phyloP scores from a whole-genome alignment of 2,797 vertebrate species.

The Sus cebifrons region DNA sequence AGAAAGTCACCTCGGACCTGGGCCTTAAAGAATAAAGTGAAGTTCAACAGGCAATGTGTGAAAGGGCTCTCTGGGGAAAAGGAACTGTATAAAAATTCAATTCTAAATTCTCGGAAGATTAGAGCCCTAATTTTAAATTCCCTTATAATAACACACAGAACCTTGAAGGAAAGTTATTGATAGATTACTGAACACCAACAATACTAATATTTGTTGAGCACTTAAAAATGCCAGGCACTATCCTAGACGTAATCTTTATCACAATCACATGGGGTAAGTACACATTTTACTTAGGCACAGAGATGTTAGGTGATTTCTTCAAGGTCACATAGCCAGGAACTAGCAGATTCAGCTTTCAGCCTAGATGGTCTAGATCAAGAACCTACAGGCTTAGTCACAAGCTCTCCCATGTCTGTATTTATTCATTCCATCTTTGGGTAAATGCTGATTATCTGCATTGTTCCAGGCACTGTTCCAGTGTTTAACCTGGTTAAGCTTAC shows the following conservation, averaged over 20 bases:
- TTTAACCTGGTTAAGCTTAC: background rate
- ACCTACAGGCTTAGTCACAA: background rate
- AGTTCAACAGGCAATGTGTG: background rate
- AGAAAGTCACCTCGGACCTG: background rate
- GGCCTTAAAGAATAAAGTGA: background rate
- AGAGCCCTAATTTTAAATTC: constrained; percentile 1
- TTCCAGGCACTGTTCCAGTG: background rate
- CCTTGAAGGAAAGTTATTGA: background rate
- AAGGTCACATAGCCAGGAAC: constrained; percentile 13
- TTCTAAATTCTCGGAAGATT: background rate
- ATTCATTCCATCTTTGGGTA: background rate
- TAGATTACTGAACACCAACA: background rate
- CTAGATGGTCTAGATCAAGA: background rate
- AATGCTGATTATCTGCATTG: background rate
- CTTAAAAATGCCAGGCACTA: background rate
- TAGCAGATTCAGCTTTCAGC: constrained; percentile 32
- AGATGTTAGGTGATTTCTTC: background rate
- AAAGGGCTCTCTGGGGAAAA: background rate
- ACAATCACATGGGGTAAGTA: background rate
- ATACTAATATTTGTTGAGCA: background rate
- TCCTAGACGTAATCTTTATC: background rate
- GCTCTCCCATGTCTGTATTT: background rate
- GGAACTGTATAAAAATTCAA: background rate
- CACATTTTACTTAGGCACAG: background rate
- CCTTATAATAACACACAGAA: background rate